Evolutionary conservation across 2,113 vertebrate genomes (phyloP).

Genomic region (Seriola quinqueradiata): DNA sequence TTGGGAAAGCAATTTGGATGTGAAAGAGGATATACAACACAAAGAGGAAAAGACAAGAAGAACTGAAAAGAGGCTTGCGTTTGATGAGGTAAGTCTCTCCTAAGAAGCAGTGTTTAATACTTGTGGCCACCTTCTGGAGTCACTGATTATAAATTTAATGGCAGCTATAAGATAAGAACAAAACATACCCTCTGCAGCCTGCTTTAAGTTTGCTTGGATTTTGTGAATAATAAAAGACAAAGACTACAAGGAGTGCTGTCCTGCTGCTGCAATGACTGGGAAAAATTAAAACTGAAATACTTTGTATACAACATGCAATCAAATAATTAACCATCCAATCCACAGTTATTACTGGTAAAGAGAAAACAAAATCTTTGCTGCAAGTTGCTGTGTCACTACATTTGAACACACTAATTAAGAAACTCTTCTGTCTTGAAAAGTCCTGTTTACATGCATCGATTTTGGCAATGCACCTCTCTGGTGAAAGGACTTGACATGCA

Average conservation of each 20-base stretch:
- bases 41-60: not conserved
- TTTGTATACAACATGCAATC: conserved; percentile 16
- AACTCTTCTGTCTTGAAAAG: conserved; percentile 17
- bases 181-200: not conserved
- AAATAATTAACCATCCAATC: conserved; percentile 45
- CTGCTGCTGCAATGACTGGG: conserved; percentile 12
- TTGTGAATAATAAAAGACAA: not conserved
- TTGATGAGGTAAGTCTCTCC: not conserved
- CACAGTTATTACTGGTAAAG: not conserved
- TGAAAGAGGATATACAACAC: conserved; percentile 1
- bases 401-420: conserved; percentile 39
- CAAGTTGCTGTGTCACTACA: conserved; percentile 7
- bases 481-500: conserved; percentile 13
- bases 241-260: conserved; percentile 11
- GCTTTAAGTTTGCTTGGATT: not conserved
- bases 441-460: conserved; percentile 15
- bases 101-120: not conserved
- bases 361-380: conserved; percentile 25
- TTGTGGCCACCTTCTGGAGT: not conserved
- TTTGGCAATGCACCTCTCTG: not conserved
- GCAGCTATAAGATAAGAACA: not conserved
- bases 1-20: not conserved
- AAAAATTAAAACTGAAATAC: conserved; percentile 24
- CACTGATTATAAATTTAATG: conserved; percentile 7
- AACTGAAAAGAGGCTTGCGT: not conserved